Percentiles rank a stretch among this genome's conserved stretches.
Conservation (phyloP, 1,140 invertebrate genomes). For the Hycleus cichorii region DNA sequence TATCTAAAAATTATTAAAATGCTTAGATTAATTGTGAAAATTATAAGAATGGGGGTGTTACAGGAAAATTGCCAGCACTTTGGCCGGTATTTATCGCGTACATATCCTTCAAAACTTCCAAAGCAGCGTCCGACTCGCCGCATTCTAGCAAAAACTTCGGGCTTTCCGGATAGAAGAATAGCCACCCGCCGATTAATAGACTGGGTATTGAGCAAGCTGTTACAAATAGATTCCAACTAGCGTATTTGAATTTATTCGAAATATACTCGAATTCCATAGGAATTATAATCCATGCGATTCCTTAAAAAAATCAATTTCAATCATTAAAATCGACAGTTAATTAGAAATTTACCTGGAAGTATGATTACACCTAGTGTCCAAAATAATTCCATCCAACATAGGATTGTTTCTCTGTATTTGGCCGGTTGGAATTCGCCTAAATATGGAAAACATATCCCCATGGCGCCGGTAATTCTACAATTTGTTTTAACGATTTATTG, state of each 20-base stretch:
- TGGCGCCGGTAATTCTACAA: constrained; percentile 61
- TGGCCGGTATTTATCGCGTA: constrained; percentile 63
- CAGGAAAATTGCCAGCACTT: constrained; percentile 56
- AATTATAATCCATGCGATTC: constrained; percentile 64
- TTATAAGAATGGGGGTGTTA: constrained; percentile 34
- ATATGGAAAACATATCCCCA: constrained; percentile 70
- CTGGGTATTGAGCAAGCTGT: constrained; percentile 59
- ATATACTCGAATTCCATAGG: constrained; percentile 53
- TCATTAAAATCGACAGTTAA: background rate
- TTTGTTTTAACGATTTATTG: background rate
- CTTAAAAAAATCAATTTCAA: constrained; percentile 41
- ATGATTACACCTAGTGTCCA: constrained; percentile 67
- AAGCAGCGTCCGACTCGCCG: constrained; percentile 63
- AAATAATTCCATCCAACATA: constrained; percentile 75
- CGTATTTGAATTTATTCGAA: constrained; percentile 52
- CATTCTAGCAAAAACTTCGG: constrained; percentile 75
- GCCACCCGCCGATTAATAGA: constrained; percentile 54
- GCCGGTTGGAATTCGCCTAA: constrained; percentile 69
- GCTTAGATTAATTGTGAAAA: constrained; percentile 52
- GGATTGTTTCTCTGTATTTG: constrained; percentile 63
- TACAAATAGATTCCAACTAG: constrained; percentile 71
- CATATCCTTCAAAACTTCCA: constrained; percentile 59
- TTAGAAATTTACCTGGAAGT: constrained; percentile 48
- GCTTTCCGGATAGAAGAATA: constrained; percentile 75
- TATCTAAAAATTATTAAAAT: constrained; percentile 42